A percentile compares a stretch with the other conserved stretches of the same genome.
Evolutionary conservation across 2,113 vertebrate species (phyloP).

Genomic region (Cervus canadensis): DNA sequence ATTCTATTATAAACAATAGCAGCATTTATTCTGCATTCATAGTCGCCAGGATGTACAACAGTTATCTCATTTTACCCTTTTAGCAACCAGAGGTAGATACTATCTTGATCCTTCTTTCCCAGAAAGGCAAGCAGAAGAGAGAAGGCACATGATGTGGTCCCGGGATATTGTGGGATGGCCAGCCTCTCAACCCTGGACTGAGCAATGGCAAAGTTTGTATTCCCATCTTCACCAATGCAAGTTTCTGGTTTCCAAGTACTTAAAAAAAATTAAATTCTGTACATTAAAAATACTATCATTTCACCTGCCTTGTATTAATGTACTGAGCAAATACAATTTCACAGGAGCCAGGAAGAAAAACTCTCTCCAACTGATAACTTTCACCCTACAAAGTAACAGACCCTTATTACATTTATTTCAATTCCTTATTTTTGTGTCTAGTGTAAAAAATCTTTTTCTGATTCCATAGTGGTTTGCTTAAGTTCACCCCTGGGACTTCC

Average conservation of each 20-base stretch:
- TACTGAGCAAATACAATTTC: background rate
- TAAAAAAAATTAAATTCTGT: background rate
- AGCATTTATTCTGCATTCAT: background rate
- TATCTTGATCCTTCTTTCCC: background rate
- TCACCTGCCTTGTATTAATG: background rate
- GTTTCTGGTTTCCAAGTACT: background rate
- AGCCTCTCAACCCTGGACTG: background rate
- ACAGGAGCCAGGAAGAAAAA: background rate
- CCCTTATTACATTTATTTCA: background rate
- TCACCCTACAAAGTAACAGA: background rate
- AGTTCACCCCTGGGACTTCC: background rate
- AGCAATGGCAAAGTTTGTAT: background rate
- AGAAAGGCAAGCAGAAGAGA: background rate
- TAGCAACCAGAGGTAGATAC: background rate
- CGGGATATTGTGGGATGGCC: too few relatives aligned
- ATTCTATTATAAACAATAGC: background rate
- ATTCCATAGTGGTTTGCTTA: background rate
- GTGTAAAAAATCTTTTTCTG: background rate
- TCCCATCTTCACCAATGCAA: background rate
- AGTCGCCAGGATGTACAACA: background rate
- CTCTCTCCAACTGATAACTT: background rate
- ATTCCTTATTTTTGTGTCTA: background rate
- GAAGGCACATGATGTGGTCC: background rate
- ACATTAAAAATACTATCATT: background rate
- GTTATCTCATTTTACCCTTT: background rate